A percentile compares a stretch with the other conserved stretches of the same genome.
These are phyloP conservation scores for Zeus faber DNA, from an alignment of 2,113 vertebrate genomes.

Conservation along the genomic window DNA sequence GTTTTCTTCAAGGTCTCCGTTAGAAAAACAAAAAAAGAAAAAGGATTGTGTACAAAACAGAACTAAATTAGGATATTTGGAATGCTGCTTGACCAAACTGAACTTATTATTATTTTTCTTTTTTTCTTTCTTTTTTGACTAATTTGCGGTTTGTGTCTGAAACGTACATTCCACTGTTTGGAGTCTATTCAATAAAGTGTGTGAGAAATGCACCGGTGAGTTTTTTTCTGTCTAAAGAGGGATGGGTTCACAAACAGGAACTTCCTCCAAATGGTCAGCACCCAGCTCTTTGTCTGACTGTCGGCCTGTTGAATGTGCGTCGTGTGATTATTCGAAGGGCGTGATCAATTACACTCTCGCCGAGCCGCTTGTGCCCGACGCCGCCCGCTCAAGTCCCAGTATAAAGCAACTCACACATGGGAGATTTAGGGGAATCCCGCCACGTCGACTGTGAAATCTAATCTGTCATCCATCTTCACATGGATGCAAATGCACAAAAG, in stretches of 20 bases:
- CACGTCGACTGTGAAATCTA: slow-evolving; percentile 5
- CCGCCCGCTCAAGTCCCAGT: no score
- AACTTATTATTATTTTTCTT: no score
- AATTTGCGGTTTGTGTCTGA: slow-evolving; percentile 45
- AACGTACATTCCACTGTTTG: slow-evolving; percentile 58
- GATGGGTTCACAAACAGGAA: no score
- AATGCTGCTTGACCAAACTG: slow-evolving; percentile 55
- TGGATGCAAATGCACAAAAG: no score
- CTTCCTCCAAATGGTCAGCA: no score
- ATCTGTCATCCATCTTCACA: no score
- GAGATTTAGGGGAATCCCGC: background rate
- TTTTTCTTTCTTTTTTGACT: slow-evolving; percentile 51
- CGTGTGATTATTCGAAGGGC: no score
- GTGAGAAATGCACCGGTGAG: slow-evolving; percentile 20
- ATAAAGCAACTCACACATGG: slow-evolving; percentile 9
- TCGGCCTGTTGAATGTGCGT: no score
- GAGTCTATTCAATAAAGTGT: slow-evolving; percentile 65
- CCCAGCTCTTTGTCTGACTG: no score
- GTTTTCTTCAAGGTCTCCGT: slow-evolving; percentile 30
- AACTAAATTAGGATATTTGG: slow-evolving; percentile 19
- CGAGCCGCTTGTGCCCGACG: no score
- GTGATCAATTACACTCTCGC: no score
- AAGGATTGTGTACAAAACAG: slow-evolving; percentile 11
- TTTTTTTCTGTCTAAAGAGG: no score
- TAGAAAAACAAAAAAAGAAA: slow-evolving; percentile 22